phyloP scores from a whole-genome alignment of 2,113 vertebrate genomes.

The Azemiops feae region DNA sequence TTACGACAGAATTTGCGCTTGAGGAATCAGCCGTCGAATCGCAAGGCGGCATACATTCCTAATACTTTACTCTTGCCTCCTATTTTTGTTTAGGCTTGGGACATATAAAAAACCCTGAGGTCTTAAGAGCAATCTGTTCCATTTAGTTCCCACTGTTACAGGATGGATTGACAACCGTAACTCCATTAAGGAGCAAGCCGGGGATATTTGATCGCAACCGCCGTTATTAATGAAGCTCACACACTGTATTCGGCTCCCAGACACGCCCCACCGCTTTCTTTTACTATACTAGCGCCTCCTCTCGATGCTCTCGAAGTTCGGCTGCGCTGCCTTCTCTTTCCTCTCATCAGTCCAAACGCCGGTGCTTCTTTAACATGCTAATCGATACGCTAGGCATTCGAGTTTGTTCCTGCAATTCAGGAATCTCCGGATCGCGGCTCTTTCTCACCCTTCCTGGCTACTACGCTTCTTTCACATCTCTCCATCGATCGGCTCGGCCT shows the following conservation, averaged over 20 bases:
- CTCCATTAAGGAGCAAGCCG: not conserved
- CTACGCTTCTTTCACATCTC: not conserved
- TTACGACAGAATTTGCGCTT: not conserved
- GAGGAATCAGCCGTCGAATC: not conserved
- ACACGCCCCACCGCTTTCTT: not conserved
- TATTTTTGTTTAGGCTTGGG: not conserved
- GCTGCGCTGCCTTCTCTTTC: slow-evolving; percentile 24
- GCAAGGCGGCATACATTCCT: not conserved
- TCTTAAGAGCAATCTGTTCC: not conserved
- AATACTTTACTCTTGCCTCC: not conserved
- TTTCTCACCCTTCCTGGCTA: not conserved
- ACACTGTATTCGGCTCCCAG: not conserved
- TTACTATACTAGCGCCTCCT: not conserved
- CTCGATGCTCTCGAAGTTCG: slow-evolving; percentile 53
- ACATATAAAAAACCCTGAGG: not conserved
- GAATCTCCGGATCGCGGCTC: not conserved
- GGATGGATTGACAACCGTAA: not conserved
- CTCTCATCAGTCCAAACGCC: not conserved
- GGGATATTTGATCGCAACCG: too few species aligned
- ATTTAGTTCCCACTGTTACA: not conserved
- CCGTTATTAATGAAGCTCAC: too few species aligned
- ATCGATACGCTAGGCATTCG: slow-evolving; percentile 6
- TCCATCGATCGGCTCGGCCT: slow-evolving; percentile 16
- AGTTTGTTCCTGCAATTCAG: not conserved
- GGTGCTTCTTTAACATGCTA: not conserved